These are phyloP conservation scores for Scaptomyza caliginosa DNA, from an alignment of 2,888 invertebrate genomes.

Conservation along the genomic window DNA sequence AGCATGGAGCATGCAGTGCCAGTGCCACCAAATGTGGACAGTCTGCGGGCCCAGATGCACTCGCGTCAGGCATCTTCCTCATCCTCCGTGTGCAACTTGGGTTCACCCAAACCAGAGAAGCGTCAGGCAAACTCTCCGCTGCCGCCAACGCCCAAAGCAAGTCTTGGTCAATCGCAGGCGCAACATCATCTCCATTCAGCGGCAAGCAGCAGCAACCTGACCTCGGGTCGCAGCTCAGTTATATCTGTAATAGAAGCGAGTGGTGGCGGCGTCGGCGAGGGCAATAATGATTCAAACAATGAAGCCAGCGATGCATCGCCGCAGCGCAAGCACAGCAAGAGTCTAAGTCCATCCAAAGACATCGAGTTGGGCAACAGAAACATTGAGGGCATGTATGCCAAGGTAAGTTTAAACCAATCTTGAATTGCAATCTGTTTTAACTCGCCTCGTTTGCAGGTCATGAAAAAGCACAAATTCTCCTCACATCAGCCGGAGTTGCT, in stretches of 20 bases:
- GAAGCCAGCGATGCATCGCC: slow-evolving; percentile 65
- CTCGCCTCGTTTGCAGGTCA: slow-evolving; percentile 70
- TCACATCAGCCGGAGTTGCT: slow-evolving; percentile 67
- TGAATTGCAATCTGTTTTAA: background rate
- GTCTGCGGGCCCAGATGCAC: slow-evolving; percentile 86
- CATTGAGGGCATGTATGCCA: slow-evolving; percentile 95
- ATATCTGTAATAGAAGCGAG: slow-evolving; percentile 83
- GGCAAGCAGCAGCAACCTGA: slow-evolving; percentile 82
- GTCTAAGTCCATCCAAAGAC: slow-evolving; percentile 87
- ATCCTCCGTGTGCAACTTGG: slow-evolving; percentile 90
- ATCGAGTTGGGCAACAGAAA: slow-evolving; percentile 87
- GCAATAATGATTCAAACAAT: slow-evolving; percentile 72
- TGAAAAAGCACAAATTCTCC: slow-evolving; percentile 84
- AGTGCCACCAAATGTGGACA: slow-evolving; percentile 87
- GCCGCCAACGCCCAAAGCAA: slow-evolving; percentile 89
- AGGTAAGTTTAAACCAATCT: slow-evolving; percentile 86
- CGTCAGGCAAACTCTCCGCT: slow-evolving; percentile 94
- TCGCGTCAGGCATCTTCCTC: slow-evolving; percentile 85
- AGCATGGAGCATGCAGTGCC: slow-evolving; percentile 70
- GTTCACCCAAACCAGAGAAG: slow-evolving; percentile 95
- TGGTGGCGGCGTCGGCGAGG: slow-evolving; percentile 45
- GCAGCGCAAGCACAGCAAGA: slow-evolving; percentile 82
- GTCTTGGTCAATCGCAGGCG: slow-evolving; percentile 54
- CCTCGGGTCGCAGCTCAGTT: slow-evolving; percentile 83
- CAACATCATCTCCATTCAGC: slow-evolving; percentile 64